Conservation (phyloP, 2,113 vertebrate species). For the Danionella cerebrum region DNA sequence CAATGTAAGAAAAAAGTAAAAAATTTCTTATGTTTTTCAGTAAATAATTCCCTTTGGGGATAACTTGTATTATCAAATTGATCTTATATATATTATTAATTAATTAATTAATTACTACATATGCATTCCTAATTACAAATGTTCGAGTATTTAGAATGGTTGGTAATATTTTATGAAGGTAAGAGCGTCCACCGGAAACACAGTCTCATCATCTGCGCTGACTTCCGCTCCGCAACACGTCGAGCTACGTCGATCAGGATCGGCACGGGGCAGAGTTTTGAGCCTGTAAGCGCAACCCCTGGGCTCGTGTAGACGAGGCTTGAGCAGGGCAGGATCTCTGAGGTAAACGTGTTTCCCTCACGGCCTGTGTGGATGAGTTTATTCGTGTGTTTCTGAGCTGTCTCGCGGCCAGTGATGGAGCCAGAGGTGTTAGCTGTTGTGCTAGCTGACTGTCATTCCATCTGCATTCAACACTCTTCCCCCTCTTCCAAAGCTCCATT, state of each 20-base stretch:
- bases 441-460: conserved; percentile 12
- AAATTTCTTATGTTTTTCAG: no score
- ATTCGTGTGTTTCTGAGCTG: background rate
- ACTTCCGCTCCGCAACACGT: background rate
- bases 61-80: no score
- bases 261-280: no score
- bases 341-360: background rate
- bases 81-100: no score
- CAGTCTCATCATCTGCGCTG: background rate
- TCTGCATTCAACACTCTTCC: background rate
- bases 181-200: background rate
- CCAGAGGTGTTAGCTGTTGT: background rate
- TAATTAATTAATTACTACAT: no score
- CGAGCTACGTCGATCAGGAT: background rate
- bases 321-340: background rate
- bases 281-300: background rate
- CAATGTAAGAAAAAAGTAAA: no score
- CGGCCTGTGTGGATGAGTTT: background rate
- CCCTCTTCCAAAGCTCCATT: background rate
- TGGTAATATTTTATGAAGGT: background rate
- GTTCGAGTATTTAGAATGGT: no score
- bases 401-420: background rate
- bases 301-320: background rate
- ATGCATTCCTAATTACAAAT: no score
- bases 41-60: no score